phyloP scores from a whole-genome alignment of 2,113 vertebrate species.

The Caracal caracal region DNA sequence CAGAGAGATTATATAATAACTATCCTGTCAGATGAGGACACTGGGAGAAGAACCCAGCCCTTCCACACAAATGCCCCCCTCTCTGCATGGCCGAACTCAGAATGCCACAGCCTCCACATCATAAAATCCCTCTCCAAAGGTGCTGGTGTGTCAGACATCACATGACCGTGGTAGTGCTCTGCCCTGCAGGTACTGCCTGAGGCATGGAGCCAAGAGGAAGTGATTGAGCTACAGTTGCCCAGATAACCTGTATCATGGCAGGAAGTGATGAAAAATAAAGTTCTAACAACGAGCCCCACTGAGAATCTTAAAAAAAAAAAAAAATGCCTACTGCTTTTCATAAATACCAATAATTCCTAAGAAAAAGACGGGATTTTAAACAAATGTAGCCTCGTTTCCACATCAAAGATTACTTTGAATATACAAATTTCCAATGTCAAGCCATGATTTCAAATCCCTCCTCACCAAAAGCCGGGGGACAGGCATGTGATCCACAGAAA shows the following conservation, averaged over 20 bases:
- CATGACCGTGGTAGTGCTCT: not conserved
- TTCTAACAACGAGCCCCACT: not conserved
- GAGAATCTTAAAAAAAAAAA: not conserved
- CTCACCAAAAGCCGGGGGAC: not conserved
- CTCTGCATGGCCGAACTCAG: not conserved
- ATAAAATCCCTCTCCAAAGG: not conserved
- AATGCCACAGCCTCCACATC: not conserved
- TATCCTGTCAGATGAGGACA: not conserved
- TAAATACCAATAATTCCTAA: not conserved
- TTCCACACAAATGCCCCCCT: not conserved
- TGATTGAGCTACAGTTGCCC: conserved; percentile 31
- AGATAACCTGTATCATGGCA: not conserved
- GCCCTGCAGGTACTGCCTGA: not conserved
- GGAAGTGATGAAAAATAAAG: conserved; percentile 47
- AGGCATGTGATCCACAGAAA: not conserved
- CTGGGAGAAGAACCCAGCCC: not conserved
- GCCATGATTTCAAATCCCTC: not conserved
- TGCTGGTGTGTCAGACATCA: not conserved
- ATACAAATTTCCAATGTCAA: not conserved
- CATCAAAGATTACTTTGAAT: not conserved
- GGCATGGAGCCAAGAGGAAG: conserved; percentile 25
- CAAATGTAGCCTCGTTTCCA: not conserved
- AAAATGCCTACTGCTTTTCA: not conserved
- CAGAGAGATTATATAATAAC: not conserved
- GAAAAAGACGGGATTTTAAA: not conserved